Evolutionary conservation across 2,888 invertebrate genomes (phyloP), one percentile per base, ranked within the genome.

Genomic region (Automeris io): DNA sequence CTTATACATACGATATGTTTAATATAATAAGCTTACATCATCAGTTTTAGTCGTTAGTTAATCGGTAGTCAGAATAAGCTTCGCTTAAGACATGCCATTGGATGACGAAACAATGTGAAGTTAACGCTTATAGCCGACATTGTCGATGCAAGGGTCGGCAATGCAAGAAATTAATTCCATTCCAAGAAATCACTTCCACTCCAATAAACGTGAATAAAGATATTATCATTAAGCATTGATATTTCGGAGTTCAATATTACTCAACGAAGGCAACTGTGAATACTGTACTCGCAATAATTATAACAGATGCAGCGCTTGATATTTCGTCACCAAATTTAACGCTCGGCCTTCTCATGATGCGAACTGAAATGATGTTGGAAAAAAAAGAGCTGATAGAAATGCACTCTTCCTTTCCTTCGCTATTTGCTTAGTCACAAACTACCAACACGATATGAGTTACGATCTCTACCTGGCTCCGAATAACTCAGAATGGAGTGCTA

Each of bases 381-480:
- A n/a, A n/a, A n/a, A n/a, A n/a, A n/a, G n/a, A n/a, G n/a, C n/a
- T n/a, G n/a, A n/a, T n/a, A n/a, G n/a, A n/a, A n/a, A n/a, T n/a
- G n/a, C n/a, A n/a, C n/a, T n/a, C n/a, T n/a, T n/a, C n/a, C n/a
- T n/a, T n/a, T n/a, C n/a, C n/a, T n/a, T n/a, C n/a, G n/a, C n/a
- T n/a, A n/a, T n/a, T n/a, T n/a, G n/a, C n/a, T n/a, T n/a, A n/a
- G n/a, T n/a, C n/a, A n/a, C n/a, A n/a, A n/a, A n/a, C n/a, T n/a
- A n/a, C n/a, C n/a, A n/a, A n/a, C n/a, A n/a, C n/a, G n/a, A n/a
- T n/a, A n/a, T n/a, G n/a, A n/a, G n/a, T n/a, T n/a, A n/a, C n/a
- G n/a, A n/a, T n/a, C n/a, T n/a, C n/a, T n/a, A 85, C 87, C 87
- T 90, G 8, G 95, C 94, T 25, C 95, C 95, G 64, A 93, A 95